Evolutionary conservation across 2,113 vertebrate species (phyloP).

Genomic region (Python bivittatus): DNA sequence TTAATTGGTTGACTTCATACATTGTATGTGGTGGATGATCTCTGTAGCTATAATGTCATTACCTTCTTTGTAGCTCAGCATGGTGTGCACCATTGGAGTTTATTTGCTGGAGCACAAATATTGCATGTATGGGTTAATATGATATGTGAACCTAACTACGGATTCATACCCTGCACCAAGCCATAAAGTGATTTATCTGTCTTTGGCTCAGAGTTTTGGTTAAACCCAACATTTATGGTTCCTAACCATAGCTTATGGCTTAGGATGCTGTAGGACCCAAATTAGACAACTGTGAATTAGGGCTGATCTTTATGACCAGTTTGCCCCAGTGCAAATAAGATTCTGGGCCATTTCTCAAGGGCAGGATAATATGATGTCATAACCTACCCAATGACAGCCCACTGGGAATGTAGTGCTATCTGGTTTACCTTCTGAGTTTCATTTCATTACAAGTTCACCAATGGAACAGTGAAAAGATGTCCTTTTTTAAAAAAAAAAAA

Average conservation of each 20-base stretch:
- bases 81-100: neutral
- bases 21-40: too few relatives aligned
- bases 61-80: too few relatives aligned
- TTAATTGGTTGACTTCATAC: too few relatives aligned
- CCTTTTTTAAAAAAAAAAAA: neutral
- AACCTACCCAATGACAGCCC: neutral
- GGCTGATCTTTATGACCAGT: neutral
- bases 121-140: neutral
- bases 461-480: neutral
- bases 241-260: neutral
- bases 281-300: neutral
- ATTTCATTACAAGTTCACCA: neutral
- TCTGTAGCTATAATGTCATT: too few relatives aligned
- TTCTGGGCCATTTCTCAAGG: neutral
- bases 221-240: neutral
- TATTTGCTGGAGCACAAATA: neutral
- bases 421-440: neutral
- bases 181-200: neutral
- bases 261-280: neutral
- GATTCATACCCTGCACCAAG: neutral
- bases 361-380: neutral
- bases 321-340: neutral
- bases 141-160: neutral
- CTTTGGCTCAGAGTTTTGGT: neutral
- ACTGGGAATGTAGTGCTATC: neutral